Evolutionary conservation across 2,113 vertebrate species (phyloP).

Genomic region (Phyllostomus discolor): DNA sequence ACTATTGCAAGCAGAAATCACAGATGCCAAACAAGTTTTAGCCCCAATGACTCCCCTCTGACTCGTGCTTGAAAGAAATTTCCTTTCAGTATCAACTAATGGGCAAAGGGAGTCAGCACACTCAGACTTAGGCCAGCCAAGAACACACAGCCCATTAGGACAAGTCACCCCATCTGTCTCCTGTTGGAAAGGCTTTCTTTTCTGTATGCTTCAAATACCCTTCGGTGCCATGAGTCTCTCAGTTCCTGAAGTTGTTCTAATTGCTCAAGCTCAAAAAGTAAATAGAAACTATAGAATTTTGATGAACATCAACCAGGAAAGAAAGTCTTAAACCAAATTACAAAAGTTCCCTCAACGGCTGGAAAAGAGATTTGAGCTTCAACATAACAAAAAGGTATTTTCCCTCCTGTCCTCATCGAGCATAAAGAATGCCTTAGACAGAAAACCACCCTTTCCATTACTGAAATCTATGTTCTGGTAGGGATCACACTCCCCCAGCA

Average conservation of each 20-base stretch:
- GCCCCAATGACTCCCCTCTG: neutral
- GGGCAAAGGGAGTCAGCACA: neutral
- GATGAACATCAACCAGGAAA: slow-evolving; percentile 29
- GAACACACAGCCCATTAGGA: slow-evolving; percentile 9
- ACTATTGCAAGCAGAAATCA: neutral
- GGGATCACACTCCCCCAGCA: neutral
- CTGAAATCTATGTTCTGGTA: neutral
- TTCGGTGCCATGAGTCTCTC: slow-evolving; percentile 42
- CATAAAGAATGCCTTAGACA: neutral
- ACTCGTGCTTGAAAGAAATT: slow-evolving; percentile 1
- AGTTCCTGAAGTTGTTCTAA: slow-evolving; percentile 37
- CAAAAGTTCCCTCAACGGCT: neutral
- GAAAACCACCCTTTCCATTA: neutral
- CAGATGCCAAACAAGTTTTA: neutral
- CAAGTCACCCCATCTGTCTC: slow-evolving; percentile 51
- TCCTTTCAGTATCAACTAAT: slow-evolving; percentile 1
- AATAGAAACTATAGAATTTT: slow-evolving; percentile 50
- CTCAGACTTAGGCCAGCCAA: neutral
- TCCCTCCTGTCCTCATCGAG: neutral
- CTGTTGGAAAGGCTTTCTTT: slow-evolving; percentile 33
- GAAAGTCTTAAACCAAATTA: slow-evolving; percentile 26
- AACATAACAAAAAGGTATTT: slow-evolving; percentile 29
- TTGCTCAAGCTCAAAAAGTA: slow-evolving; percentile 40
- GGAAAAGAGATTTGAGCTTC: slow-evolving; percentile 26
- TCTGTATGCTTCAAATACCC: slow-evolving; percentile 22